Base-by-base conservation (phyloP, 1,140 invertebrate species). In the Drosophila eugracilis region DNA sequence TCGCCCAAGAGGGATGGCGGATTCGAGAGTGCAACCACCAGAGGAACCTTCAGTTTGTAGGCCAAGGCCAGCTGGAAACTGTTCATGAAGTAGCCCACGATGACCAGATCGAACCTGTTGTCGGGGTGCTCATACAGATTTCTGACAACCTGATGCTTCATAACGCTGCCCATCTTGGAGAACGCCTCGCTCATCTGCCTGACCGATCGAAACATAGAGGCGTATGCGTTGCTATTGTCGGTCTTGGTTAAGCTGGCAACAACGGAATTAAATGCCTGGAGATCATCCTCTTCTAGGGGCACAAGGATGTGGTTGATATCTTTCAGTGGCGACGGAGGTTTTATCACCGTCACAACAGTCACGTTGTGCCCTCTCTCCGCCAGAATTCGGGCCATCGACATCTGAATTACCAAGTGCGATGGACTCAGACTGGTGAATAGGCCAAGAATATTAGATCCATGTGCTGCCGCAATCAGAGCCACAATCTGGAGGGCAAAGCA, bases 341-440 rank as follows among this genome's bases (percentile, higher is more conserved):
- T 75, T 0, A 85, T 1, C 0, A 48, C 44, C 0, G 75, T 74
- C 0, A 91, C 79, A 1, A 91, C 84, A 0, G 90, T 91, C 1
- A 91, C 67, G 55, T 91, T 85, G 30, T 91, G 90, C 4, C 88
- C 88, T 4, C 50, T 34, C 22, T 91, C 88, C 0, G 78, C 88
- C 17, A 91, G 30, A 9, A 77, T 65, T 28, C 67, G 71, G 1
- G 62, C 66, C 49, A 91, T 63, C 2, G 90, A 79, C 84, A 90
- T 80, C 6, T 91, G 70, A 3, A 91, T 45, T 1, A 91, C 78
- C 32, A 91, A 59, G 55, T 91, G 89, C 4, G 89, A 91, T 1
- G 83, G 78, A 49, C 86, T 90, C 5, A 78, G 37, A 12, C 81
- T 85, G 1, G 75, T 66, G 17, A 91, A 91, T 1, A 91, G 15